These are phyloP conservation scores for Agapornis canus DNA, from an alignment of 2,797 vertebrate genomes.

Conservation along the genomic window DNA sequence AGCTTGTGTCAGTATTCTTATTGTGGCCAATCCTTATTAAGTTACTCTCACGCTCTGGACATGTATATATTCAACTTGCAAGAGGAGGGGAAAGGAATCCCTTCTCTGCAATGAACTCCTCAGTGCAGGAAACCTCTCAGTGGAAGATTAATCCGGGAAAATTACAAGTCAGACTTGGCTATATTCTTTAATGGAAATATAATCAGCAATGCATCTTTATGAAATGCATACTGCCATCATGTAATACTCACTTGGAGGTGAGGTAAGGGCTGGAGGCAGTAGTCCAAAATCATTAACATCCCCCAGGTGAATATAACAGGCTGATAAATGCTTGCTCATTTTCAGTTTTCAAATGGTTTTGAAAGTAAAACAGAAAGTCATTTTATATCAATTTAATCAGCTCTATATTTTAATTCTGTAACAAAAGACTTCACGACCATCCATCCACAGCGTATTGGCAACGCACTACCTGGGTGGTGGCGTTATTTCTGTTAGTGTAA, in stretches of 20 bases:
- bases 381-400: slow-evolving; percentile 70
- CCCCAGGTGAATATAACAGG: slow-evolving; percentile 66
- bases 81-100: slow-evolving; percentile 11
- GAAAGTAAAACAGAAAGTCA: slow-evolving; percentile 73
- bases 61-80: neutral
- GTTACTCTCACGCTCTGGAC: neutral
- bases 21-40: slow-evolving; percentile 9
- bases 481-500: neutral
- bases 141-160: slow-evolving; percentile 59
- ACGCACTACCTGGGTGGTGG: neutral
- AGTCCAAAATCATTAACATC: slow-evolving; percentile 74
- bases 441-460: neutral
- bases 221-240: slow-evolving; percentile 59
- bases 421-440: slow-evolving; percentile 26
- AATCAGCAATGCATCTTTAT: slow-evolving; percentile 75
- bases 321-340: slow-evolving; percentile 69
- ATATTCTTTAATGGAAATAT: slow-evolving; percentile 77
- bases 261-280: slow-evolving; percentile 66
- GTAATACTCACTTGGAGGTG: slow-evolving; percentile 65
- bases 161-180: slow-evolving; percentile 71
- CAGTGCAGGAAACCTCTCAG: slow-evolving; percentile 24
- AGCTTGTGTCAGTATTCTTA: neutral
- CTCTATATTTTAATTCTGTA: slow-evolving; percentile 54
- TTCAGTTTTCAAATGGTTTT: slow-evolving; percentile 72
- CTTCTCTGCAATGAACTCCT: slow-evolving; percentile 38